Percentiles rank a stretch among this genome's conserved stretches.
Evolutionary conservation across 2,113 vertebrate species (phyloP).

Genomic region (Philantomba maxwellii): DNA sequence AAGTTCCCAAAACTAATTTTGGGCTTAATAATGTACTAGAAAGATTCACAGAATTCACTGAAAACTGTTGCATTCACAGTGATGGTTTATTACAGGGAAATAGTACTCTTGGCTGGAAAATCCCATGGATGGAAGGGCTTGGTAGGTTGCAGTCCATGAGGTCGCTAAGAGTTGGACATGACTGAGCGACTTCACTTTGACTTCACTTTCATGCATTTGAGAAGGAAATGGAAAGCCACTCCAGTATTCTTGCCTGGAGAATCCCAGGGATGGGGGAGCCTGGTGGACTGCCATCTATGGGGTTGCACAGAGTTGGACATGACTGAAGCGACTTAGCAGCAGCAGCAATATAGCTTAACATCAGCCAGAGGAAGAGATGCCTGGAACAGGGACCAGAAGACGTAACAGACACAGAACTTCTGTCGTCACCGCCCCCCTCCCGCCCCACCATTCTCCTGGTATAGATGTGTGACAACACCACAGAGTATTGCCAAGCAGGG

Average conservation of each 20-base stretch:
- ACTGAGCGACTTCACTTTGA: too few species aligned
- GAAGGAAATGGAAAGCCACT: too few species aligned
- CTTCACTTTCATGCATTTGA: too few species aligned
- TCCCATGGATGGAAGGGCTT: too few species aligned
- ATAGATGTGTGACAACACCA: background rate
- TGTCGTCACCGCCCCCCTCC: rapidly evolving
- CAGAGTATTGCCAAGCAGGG: background rate
- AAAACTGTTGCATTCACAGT: background rate
- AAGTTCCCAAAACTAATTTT: background rate
- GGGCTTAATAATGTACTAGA: background rate
- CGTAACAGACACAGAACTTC: background rate
- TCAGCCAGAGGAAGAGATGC: background rate
- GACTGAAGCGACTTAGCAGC: too few species aligned
- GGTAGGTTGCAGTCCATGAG: too few species aligned
- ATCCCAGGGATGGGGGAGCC: too few species aligned
- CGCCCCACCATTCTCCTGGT: background rate
- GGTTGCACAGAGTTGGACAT: rapidly evolving
- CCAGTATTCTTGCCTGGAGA: too few species aligned
- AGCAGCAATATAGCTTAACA: background rate
- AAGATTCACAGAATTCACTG: background rate
- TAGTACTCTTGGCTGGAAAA: too few species aligned
- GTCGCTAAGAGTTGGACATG: too few species aligned
- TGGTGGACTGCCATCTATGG: too few species aligned
- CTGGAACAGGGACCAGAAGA: background rate
- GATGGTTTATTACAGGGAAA: background rate